Evolutionary conservation across 2,113 vertebrate species (phyloP).

Genomic region (Synchiropus splendidus): DNA sequence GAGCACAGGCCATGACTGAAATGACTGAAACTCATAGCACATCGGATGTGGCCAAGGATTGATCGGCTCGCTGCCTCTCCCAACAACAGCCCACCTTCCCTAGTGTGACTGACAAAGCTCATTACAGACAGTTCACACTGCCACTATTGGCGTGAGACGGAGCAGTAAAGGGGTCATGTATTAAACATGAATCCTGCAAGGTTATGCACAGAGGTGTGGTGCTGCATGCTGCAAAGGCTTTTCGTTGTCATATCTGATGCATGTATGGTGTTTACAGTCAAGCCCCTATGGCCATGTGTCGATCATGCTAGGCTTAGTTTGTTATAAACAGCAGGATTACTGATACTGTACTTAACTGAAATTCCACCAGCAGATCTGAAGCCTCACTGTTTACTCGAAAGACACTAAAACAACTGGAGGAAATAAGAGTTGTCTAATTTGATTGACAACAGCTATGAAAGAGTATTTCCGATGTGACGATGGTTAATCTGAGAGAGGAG

Average conservation of each 20-base stretch:
- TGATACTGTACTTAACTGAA: too few species aligned
- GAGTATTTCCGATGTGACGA: too few species aligned
- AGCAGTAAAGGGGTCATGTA: conserved; percentile 28
- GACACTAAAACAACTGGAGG: too few species aligned
- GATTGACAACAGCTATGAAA: too few species aligned
- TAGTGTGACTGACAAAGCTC: conserved; percentile 40
- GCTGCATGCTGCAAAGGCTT: neutral
- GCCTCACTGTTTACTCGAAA: too few species aligned
- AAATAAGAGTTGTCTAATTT: too few species aligned
- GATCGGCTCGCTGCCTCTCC: conserved; percentile 53
- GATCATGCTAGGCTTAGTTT: too few species aligned
- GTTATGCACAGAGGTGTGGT: conserved; percentile 11
- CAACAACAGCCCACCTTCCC: conserved; percentile 24
- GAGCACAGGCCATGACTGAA: too few species aligned
- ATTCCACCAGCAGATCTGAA: too few species aligned
- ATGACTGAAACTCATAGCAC: conserved; percentile 49
- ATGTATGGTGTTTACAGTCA: conserved; percentile 6
- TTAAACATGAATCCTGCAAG: conserved; percentile 32
- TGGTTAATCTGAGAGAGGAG: too few species aligned
- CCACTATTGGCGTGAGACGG: conserved; percentile 30
- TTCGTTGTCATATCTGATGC: conserved; percentile 1
- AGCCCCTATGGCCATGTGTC: neutral
- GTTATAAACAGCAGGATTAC: too few species aligned
- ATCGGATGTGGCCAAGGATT: conserved; percentile 45
- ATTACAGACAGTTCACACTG: conserved; percentile 36